Conservation (phyloP, 2,797 vertebrate genomes). For the Urocyon cinereoargenteus region DNA sequence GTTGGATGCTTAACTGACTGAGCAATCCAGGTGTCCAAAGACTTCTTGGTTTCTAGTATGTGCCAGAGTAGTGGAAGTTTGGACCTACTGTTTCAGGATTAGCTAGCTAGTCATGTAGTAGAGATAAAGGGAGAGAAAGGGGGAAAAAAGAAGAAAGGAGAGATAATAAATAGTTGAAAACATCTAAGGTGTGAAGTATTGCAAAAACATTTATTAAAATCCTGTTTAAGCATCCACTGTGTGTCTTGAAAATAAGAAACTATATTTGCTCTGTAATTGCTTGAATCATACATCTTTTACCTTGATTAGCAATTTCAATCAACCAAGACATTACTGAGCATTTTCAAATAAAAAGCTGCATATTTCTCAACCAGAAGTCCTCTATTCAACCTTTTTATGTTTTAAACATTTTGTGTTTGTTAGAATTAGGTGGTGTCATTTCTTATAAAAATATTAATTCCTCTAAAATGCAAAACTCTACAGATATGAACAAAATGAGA, state of each 20-base stretch:
- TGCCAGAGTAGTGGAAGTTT: background rate
- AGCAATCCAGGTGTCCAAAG: background rate
- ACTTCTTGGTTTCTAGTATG: background rate
- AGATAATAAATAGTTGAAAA: slow-evolving; percentile 28
- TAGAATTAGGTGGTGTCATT: slow-evolving; percentile 1
- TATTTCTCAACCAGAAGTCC: slow-evolving; percentile 69
- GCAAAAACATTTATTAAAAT: slow-evolving; percentile 67
- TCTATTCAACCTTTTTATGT: slow-evolving; percentile 77
- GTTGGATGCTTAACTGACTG: background rate
- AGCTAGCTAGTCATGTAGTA: background rate
- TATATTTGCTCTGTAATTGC: slow-evolving; percentile 78
- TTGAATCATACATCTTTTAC: slow-evolving; percentile 78
- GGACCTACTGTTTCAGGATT: background rate
- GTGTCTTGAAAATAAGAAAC: slow-evolving; percentile 74
- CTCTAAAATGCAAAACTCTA: slow-evolving; percentile 9
- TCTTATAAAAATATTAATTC: slow-evolving; percentile 44
- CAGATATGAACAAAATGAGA: background rate
- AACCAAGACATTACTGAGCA: slow-evolving; percentile 73
- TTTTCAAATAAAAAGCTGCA: slow-evolving; percentile 76
- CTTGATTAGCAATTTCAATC: slow-evolving; percentile 85
- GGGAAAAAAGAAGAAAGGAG: background rate
- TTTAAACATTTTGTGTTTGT: slow-evolving; percentile 54
- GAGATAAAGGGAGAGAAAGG: background rate
- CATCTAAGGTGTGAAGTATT: slow-evolving; percentile 50
- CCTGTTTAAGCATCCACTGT: slow-evolving; percentile 53